These are phyloP conservation scores for Dyspetes luteomarginatus DNA, from an alignment of 2,888 invertebrate species.

Conservation along the genomic window DNA sequence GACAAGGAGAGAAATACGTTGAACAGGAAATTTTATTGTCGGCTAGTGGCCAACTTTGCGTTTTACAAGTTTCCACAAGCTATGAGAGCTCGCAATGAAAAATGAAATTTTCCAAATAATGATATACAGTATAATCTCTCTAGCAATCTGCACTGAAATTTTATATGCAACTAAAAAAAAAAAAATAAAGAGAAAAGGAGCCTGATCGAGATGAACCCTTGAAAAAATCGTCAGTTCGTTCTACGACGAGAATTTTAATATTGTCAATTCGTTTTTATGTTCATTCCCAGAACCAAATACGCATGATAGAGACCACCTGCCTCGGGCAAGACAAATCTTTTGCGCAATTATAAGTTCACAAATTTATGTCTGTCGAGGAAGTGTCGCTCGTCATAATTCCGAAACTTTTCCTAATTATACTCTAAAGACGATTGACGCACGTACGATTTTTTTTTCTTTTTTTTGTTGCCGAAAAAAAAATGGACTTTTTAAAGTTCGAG, in stretches of 20 bases:
- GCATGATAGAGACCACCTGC: slow-evolving; percentile 24
- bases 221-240: not conserved
- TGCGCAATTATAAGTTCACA: not conserved
- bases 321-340: not conserved
- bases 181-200: too few relatives aligned
- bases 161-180: too few relatives aligned
- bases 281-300: slow-evolving; percentile 38
- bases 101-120: not conserved
- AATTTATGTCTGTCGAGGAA: not conserved
- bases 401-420: slow-evolving; percentile 14
- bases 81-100: slow-evolving; percentile 1
- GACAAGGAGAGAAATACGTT: slow-evolving; percentile 8
- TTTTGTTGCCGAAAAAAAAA: not conserved
- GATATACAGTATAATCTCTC: not conserved
- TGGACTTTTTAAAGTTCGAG: too few relatives aligned
- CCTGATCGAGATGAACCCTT: too few relatives aligned
- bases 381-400: slow-evolving; percentile 30
- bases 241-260: not conserved
- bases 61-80: slow-evolving; percentile 43
- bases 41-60: slow-evolving; percentile 53
- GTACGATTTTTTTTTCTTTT: not conserved
- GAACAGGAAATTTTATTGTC: slow-evolving; percentile 19
- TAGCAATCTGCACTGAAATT: too few relatives aligned
- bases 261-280: slow-evolving; percentile 22
- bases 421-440: slow-evolving; percentile 32